These are phyloP conservation scores for Teinopalpus imperialis DNA, from an alignment of 2,888 invertebrate genomes.

Conservation along the genomic window DNA sequence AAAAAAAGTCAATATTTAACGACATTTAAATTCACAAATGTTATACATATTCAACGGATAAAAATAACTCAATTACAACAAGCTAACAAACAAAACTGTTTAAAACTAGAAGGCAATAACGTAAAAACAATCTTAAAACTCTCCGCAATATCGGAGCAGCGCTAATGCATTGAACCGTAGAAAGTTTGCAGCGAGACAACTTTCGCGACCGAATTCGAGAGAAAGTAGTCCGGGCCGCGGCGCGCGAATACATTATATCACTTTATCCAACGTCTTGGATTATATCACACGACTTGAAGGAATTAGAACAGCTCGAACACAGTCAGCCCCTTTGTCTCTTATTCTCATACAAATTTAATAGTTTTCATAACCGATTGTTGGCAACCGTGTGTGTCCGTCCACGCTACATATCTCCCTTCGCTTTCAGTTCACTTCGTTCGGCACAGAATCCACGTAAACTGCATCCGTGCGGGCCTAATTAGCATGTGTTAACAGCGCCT, in stretches of 20 bases:
- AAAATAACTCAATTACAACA: too few relatives aligned
- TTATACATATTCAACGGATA: too few relatives aligned
- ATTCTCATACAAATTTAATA: conserved; percentile 36
- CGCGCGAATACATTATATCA: conserved; percentile 75
- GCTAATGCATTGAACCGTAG: conserved; percentile 67
- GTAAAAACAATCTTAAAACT: too few relatives aligned
- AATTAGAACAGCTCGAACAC: conserved; percentile 1
- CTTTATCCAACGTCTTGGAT: conserved; percentile 63
- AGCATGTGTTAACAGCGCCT: conserved; percentile 66
- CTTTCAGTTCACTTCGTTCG: conserved; percentile 51
- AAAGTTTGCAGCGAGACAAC: conserved; percentile 76
- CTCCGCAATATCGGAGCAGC: conserved; percentile 30
- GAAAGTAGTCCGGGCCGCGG: conserved; percentile 77
- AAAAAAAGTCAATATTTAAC: too few relatives aligned
- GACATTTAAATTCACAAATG: too few relatives aligned
- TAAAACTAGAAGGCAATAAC: too few relatives aligned
- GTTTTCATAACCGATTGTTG: conserved; percentile 41
- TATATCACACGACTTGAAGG: conserved; percentile 57
- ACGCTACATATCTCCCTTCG: conserved; percentile 43
- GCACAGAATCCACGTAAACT: conserved; percentile 57
- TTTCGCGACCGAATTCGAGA: conserved; percentile 81
- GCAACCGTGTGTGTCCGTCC: conserved; percentile 50
- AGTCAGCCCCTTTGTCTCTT: conserved; percentile 12
- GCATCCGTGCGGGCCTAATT: conserved; percentile 61
- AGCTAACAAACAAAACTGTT: too few relatives aligned